Conservation (phyloP, 2,797 vertebrate species). For the Lacerta viridis region DNA sequence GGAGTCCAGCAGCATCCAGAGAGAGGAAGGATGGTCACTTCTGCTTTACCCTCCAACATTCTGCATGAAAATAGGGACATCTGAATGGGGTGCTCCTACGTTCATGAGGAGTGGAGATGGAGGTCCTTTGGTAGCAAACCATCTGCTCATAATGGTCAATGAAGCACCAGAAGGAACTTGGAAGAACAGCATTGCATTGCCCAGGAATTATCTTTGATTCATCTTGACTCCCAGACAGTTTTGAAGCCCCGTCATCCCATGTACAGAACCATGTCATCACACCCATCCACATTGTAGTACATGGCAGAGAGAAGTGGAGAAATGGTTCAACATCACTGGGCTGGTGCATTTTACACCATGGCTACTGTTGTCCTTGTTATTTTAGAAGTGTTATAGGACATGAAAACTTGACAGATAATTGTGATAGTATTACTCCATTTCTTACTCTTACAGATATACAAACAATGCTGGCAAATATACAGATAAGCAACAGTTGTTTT, state of each 20-base stretch:
- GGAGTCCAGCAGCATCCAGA: too few species aligned
- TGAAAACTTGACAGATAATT: background rate
- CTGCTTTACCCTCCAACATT: too few species aligned
- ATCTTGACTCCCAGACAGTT: background rate
- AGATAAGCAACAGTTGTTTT: constrained; percentile 26
- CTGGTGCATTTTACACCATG: constrained; percentile 2
- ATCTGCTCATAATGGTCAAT: too few species aligned
- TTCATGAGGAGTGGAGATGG: too few species aligned
- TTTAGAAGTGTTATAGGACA: background rate
- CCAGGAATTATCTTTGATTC: background rate
- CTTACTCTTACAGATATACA: background rate
- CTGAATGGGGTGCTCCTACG: too few species aligned
- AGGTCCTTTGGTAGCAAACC: too few species aligned
- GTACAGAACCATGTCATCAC: too few species aligned
- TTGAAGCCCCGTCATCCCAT: background rate
- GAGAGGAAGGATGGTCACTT: too few species aligned
- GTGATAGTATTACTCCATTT: background rate
- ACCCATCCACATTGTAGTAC: background rate
- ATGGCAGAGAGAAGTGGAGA: background rate
- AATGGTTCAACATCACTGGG: background rate
- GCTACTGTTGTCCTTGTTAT: constrained; percentile 7
- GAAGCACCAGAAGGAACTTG: background rate
- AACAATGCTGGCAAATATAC: background rate
- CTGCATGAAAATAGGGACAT: too few species aligned
- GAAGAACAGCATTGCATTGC: background rate